Evolutionary conservation across 37 sponge, comb jelly and placozoan species (phyloP).

Genomic region (Aplysina aerophoba): DNA sequence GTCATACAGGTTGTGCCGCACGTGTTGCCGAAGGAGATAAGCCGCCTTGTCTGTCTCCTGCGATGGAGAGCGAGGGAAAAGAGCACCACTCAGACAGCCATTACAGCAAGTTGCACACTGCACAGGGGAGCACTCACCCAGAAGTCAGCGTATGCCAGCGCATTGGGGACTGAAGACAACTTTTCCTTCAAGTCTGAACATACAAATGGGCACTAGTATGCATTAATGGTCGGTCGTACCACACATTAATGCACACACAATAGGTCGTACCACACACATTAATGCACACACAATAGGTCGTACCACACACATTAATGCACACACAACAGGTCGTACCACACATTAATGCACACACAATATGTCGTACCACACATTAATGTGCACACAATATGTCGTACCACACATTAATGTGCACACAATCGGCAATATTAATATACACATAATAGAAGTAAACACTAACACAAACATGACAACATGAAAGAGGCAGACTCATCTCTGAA

Average conservation of each 20-base stretch:
- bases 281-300: background rate
- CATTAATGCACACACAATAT: background rate
- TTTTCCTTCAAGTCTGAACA: slow-evolving; percentile 40
- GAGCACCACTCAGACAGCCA: background rate
- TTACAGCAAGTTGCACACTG: background rate
- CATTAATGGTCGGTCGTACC: background rate
- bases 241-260: background rate
- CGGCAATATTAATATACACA: slow-evolving; percentile 19
- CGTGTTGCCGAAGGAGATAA: slow-evolving; percentile 87
- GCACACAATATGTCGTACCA: slow-evolving; percentile 15
- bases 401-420: background rate
- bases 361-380: background rate
- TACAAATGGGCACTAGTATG: background rate
- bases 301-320: background rate
- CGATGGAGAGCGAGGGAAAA: background rate
- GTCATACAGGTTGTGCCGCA: slow-evolving; percentile 91
- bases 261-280: background rate
- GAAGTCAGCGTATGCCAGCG: slow-evolving; percentile 55
- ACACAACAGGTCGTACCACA: background rate
- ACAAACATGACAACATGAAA: slow-evolving; percentile 37
- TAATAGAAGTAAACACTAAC: slow-evolving; percentile 42
- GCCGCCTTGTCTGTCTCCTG: slow-evolving; percentile 90
- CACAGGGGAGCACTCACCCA: slow-evolving; percentile 47
- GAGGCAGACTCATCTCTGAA: background rate
- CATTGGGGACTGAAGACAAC: slow-evolving; percentile 57